Evolutionary conservation across 2,113 vertebrate species (phyloP), one percentile per base, ranked within the genome.

Genomic region (Monopterus albus): DNA sequence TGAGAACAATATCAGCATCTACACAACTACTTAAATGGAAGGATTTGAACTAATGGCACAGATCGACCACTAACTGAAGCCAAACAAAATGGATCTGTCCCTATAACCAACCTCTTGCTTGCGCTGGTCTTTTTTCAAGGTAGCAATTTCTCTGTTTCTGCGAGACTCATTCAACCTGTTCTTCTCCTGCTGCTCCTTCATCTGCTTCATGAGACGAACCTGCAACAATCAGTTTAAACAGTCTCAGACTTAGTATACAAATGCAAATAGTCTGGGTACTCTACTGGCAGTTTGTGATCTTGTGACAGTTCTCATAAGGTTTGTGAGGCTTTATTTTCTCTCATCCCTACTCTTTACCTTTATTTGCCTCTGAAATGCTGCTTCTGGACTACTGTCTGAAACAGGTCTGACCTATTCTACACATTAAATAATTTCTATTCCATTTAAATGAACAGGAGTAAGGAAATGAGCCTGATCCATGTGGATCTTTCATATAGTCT

Each of bases 111-210:
- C 97, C 90, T 99, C 97, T 82, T 96, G 94, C 63, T 96, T 98
- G 57, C 97, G 95, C 29, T 99, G 98, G 83, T 98, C 98, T 81
- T 99, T 99, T 91, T 97, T 99, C 50, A 99, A 90, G 2, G 96
- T 94, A 3, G 97, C 95, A 35, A 99, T 98, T 87, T 99, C 98
- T 81, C 96, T 88, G 15, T 95, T 99, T 82, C 97, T 92, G 81
- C 96, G 94, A 21, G 95, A 95, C 69, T 99, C 98, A 4, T 94
- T 95, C 94, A 97, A 85, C 57, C 98, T 92, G 75, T 95, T 96
- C 87, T 96, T 99, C 88, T 99, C 98, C 90, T 99, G 98, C 61
- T 99, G 97, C 85, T 99, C 98, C 85, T 98, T 98, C 97, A 99
- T 99, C 92, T 99, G 96, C 83, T 97, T 98, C 98, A 99, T 99